These are phyloP conservation scores for Tylochromis polylepis DNA, from an alignment of 2,113 vertebrate species.

Conservation along the genomic window DNA sequence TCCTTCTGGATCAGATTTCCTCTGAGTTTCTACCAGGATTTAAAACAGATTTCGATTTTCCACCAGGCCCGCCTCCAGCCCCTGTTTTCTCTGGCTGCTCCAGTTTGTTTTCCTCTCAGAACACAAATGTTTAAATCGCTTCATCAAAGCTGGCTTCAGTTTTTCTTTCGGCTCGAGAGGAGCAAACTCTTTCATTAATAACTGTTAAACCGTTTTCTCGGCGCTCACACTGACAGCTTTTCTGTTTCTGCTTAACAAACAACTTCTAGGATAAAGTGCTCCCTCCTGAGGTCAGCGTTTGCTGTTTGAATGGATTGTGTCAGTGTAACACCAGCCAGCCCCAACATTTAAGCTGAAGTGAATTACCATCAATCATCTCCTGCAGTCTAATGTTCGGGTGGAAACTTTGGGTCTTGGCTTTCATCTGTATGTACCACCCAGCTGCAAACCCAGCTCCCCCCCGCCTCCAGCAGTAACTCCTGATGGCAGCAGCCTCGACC, in stretches of 20 bases:
- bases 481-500: background rate
- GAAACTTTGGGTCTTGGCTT: background rate
- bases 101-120: background rate
- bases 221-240: accelerated
- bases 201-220: background rate
- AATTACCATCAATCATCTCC: background rate
- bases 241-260: accelerated
- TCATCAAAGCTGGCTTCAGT: background rate
- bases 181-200: background rate
- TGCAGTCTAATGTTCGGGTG: background rate
- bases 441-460: background rate
- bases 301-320: background rate
- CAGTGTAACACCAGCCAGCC: accelerated
- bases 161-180: background rate
- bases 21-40: background rate
- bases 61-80: background rate
- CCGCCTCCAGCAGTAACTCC: background rate
- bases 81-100: background rate
- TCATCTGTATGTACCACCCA: background rate
- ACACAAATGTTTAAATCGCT: background rate
- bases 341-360: background rate
- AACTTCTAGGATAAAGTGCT: too few relatives aligned
- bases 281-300: background rate
- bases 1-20: background rate
- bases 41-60: background rate